Evolutionary conservation across 2,888 invertebrate genomes (phyloP).

Genomic region (Drosophila leonis): DNA sequence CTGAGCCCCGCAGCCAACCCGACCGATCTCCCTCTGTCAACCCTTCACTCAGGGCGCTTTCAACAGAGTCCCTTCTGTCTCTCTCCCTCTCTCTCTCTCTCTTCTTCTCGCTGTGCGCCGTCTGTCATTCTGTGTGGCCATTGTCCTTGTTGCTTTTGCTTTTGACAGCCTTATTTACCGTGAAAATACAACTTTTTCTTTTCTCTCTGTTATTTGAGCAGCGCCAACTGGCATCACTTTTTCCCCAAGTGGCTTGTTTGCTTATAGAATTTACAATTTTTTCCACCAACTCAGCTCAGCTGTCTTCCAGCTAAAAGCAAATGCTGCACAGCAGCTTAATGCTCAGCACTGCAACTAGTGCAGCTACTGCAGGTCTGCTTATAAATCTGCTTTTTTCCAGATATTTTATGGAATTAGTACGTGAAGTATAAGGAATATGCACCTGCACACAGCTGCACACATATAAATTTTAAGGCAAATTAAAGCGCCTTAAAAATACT

Average conservation of each 20-base stretch:
- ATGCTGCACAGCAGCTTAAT: background rate
- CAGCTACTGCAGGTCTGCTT: slow-evolving; percentile 14
- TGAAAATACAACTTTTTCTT: slow-evolving; percentile 66
- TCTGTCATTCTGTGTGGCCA: slow-evolving; percentile 33
- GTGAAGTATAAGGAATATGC: slow-evolving; percentile 8
- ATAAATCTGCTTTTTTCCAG: slow-evolving; percentile 25
- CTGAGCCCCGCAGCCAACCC: background rate
- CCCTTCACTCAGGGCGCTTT: slow-evolving; percentile 10
- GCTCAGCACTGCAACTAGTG: background rate
- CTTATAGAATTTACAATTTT: slow-evolving; percentile 62
- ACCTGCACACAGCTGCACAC: background rate
- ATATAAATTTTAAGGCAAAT: background rate
- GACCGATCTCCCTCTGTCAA: background rate
- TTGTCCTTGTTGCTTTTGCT: slow-evolving; percentile 49
- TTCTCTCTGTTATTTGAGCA: slow-evolving; percentile 17
- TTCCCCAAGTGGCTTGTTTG: slow-evolving; percentile 70
- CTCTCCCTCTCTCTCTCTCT: background rate
- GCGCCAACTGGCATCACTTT: slow-evolving; percentile 26
- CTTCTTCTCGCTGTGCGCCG: background rate
- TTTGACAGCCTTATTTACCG: slow-evolving; percentile 62
- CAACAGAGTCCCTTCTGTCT: background rate
- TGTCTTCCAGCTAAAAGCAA: slow-evolving; percentile 9
- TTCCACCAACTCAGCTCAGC: slow-evolving; percentile 15
- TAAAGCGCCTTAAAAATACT: background rate
- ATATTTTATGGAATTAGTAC: slow-evolving; percentile 29